Conservation (phyloP, 2,113 vertebrate species). For the Nibea coibor region DNA sequence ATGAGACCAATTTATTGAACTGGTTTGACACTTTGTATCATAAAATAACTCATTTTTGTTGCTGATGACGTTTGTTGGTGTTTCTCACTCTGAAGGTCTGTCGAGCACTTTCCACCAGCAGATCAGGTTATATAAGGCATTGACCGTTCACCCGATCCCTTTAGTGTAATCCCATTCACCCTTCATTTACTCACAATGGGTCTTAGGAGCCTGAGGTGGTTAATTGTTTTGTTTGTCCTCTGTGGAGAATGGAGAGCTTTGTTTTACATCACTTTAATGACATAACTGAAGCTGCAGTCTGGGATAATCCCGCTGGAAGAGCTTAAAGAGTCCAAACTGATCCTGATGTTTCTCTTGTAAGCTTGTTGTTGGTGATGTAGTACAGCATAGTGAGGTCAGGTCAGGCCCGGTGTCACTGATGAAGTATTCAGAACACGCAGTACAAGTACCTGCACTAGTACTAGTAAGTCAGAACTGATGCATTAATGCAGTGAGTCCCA, state of each 20-base stretch:
- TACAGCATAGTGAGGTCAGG: not conserved
- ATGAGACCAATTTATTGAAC: not conserved
- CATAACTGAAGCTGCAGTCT: constrained; percentile 7
- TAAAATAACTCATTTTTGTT: not conserved
- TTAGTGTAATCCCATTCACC: constrained; percentile 52
- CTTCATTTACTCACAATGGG: constrained; percentile 23
- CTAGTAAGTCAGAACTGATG: no score
- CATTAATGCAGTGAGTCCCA: no score
- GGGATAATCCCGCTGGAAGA: constrained; percentile 1
- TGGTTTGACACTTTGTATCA: not conserved
- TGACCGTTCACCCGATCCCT: constrained; percentile 31
- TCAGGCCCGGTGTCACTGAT: not conserved
- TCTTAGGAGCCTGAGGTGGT: not conserved
- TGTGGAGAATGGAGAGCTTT: constrained; percentile 17
- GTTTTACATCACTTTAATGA: constrained; percentile 36
- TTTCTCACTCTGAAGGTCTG: not conserved
- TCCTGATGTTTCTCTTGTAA: constrained; percentile 1
- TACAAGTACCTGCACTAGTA: not conserved
- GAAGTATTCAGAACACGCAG: not conserved
- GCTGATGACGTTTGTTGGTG: not conserved
- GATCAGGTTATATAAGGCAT: constrained; percentile 22
- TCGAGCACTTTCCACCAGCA: not conserved
- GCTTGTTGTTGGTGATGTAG: constrained; percentile 15
- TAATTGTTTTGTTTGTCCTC: constrained; percentile 15
- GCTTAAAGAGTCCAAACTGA: constrained; percentile 5